Conservation (phyloP, 2,888 invertebrate genomes). For the Subacronicta megacephala region DNA sequence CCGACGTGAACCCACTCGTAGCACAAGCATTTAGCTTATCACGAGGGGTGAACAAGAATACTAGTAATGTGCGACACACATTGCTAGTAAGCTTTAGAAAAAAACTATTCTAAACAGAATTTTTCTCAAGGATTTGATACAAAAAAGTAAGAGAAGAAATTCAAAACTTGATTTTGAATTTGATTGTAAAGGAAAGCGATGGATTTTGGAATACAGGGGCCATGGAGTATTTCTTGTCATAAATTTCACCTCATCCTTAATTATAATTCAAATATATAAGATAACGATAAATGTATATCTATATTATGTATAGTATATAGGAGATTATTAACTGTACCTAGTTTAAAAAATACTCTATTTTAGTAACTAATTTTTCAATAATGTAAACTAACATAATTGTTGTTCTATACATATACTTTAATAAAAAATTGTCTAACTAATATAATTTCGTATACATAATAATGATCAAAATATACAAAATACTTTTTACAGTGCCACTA, state of each 20-base stretch:
- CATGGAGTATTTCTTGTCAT: slow-evolving; percentile 46
- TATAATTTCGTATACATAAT: too few species aligned
- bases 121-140: slow-evolving; percentile 18
- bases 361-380: slow-evolving; percentile 12
- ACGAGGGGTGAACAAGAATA: too few species aligned
- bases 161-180: not conserved
- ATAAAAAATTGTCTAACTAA: not conserved
- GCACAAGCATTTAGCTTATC: too few species aligned
- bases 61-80: too few species aligned
- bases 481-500: too few species aligned
- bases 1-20: too few species aligned
- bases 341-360: slow-evolving; percentile 23
- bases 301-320: slow-evolving; percentile 23
- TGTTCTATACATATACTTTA: too few species aligned
- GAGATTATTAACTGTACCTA: slow-evolving; percentile 26
- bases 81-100: too few species aligned
- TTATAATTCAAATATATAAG: slow-evolving; percentile 16
- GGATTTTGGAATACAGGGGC: slow-evolving; percentile 22
- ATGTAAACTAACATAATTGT: slow-evolving; percentile 28
- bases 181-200: not conserved
- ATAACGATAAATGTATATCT: not conserved
- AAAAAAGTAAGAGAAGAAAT: not conserved
- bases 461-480: too few species aligned
- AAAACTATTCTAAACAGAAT: too few species aligned
- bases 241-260: slow-evolving; percentile 28